These are phyloP conservation scores for Sebastolobus alascanus DNA, from an alignment of 2,797 vertebrate genomes.

Conservation along the genomic window DNA sequence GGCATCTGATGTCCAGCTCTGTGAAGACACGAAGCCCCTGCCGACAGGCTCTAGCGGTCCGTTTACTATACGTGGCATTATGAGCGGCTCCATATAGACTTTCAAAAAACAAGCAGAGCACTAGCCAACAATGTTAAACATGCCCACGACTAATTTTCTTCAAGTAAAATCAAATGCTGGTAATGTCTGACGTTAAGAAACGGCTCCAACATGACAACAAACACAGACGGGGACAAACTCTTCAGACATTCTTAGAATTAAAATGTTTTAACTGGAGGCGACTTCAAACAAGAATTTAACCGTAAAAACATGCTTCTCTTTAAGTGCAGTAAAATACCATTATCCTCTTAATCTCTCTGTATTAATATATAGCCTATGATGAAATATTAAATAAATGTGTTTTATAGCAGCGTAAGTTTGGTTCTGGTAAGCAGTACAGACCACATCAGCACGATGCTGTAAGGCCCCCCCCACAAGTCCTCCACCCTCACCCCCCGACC, in stretches of 20 bases:
- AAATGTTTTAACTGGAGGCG: conserved; percentile 13
- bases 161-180: conserved; percentile 81
- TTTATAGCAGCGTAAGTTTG: conserved; percentile 80
- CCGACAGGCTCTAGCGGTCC: conserved; percentile 40
- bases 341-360: conserved; percentile 44
- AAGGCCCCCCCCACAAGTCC: conserved; percentile 22
- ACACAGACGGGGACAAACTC: neutral
- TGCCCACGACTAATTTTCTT: conserved; percentile 55
- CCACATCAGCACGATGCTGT: conserved; percentile 33
- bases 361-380: conserved; percentile 53
- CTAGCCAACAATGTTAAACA: conserved; percentile 49
- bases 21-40: conserved; percentile 23
- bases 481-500: conserved; percentile 22
- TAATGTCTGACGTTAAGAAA: conserved; percentile 69
- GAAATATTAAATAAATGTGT: conserved; percentile 56
- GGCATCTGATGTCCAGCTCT: conserved; percentile 65
- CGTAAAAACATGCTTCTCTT: conserved; percentile 48
- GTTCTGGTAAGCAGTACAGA: conserved; percentile 60
- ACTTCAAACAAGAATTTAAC: conserved; percentile 45
- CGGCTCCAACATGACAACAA: conserved; percentile 38
- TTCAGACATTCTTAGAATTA: conserved; percentile 5
- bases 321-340: conserved; percentile 79
- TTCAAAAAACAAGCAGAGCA: conserved; percentile 41
- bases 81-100: conserved; percentile 46
- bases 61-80: conserved; percentile 56